Evolutionary conservation across 2,888 invertebrate genomes (phyloP).

Genomic region (Trachelus troglodyta): DNA sequence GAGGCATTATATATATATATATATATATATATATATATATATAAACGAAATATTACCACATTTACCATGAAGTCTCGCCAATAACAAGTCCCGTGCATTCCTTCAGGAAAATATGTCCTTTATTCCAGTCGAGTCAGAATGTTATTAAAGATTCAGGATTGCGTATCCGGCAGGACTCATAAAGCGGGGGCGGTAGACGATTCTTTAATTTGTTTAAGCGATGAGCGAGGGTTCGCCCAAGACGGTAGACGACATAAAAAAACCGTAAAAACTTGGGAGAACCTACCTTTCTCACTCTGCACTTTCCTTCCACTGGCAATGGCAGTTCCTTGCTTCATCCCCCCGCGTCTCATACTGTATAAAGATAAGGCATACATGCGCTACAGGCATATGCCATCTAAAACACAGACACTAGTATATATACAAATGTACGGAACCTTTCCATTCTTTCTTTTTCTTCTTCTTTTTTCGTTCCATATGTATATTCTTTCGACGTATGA

Average conservation of each 20-base stretch:
- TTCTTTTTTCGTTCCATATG: background rate
- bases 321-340: background rate
- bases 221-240: constrained; percentile 38
- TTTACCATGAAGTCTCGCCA: background rate
- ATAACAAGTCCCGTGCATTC: constrained; percentile 26
- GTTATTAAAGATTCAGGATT: constrained; percentile 53
- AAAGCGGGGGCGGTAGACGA: constrained; percentile 52
- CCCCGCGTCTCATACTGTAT: background rate
- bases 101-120: constrained; percentile 5
- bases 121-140: background rate
- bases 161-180: constrained; percentile 41
- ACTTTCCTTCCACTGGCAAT: background rate
- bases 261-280: constrained; percentile 56
- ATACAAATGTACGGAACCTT: background rate
- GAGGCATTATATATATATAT: background rate
- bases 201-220: constrained; percentile 65
- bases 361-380: background rate
- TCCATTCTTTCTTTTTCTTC: background rate
- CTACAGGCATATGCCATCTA: background rate
- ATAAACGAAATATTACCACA: background rate
- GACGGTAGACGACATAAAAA: constrained; percentile 57
- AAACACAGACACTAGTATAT: background rate
- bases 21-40: background rate
- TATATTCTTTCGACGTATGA: background rate
- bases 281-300: background rate